Base-by-base conservation (phyloP, 2,797 vertebrate species). In the Alcedo quadribrachys region DNA sequence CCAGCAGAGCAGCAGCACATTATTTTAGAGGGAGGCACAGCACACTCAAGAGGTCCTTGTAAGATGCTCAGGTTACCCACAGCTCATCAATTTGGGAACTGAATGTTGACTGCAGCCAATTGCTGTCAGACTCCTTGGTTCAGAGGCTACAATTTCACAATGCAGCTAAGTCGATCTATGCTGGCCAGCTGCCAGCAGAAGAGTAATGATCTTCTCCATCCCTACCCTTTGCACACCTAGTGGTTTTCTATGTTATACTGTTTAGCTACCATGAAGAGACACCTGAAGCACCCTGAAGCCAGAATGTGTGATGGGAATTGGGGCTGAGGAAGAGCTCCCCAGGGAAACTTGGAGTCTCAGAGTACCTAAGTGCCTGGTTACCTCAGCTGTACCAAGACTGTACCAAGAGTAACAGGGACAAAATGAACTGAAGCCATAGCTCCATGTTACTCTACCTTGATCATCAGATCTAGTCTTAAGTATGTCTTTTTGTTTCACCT, bases 11-110 rank as follows among this genome's bases (percentile, higher is more conserved):
- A 57, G 48, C 2, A 7, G 57, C 5, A 5, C 19, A 33, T 55
- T 0, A 1, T 32, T 53, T 20, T 8, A 42, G 63, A 2, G 0
- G 11, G 42, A 27, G 18, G 65, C 84, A 67, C 11, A 11, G 46
- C 9, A 53, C 1, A 3, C 35, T 69, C 30, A 48, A 21, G 25
- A 32, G 33, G 21, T 63, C 45, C 50, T 43, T 67, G 20, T 43
- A 35, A 9, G 69, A 18, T 43, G 77, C 32, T 46, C 43, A 32
- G 20, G 20, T 68, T 77, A 87, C 32, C 22, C 11, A 60, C 35
- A 65, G 65, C 50, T 80, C n/a, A 68, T 32, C 14, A 1, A 2
- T 57, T 78, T 90, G 53, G 66, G 42, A 51, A 9, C 22, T 55
- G 32, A 32, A 50, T 60, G 74, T 74, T 76, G 78, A 67, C 54